Evolutionary conservation across 2,113 vertebrate species (phyloP).

Genomic region (Daubentonia madagascariensis): DNA sequence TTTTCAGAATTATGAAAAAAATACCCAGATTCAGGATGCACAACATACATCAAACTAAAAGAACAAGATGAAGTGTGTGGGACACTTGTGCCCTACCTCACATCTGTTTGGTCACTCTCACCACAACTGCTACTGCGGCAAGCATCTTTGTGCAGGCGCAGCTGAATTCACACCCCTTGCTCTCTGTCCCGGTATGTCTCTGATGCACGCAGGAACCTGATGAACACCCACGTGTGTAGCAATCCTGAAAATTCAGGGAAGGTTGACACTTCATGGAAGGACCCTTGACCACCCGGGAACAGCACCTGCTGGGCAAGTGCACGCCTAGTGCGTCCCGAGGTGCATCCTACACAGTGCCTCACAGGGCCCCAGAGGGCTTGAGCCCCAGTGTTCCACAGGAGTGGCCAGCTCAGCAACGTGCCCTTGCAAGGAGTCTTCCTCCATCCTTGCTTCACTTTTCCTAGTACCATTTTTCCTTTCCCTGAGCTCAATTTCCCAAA

Average conservation of each 20-base stretch:
- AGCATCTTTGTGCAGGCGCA: background rate
- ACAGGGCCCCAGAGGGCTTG: background rate
- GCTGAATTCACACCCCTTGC: background rate
- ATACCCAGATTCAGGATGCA: background rate
- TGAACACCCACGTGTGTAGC: background rate
- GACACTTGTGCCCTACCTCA: background rate
- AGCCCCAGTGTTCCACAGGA: background rate
- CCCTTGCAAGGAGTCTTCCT: background rate
- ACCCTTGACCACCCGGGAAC: background rate
- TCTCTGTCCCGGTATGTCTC: background rate
- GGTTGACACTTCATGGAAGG: background rate
- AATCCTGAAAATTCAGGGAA: background rate
- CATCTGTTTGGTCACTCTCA: background rate
- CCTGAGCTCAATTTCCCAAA: background rate
- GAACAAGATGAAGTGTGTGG: background rate
- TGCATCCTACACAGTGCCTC: no score
- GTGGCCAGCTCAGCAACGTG: background rate
- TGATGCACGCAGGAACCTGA: background rate
- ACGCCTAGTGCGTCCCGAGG: background rate
- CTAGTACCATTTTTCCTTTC: background rate
- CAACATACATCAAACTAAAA: background rate
- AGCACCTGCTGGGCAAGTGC: background rate
- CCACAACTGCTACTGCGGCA: no score
- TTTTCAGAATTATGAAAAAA: background rate
- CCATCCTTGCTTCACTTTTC: background rate